These are phyloP conservation scores for Rhipidura dahli DNA, from an alignment of 2,113 vertebrate species.

Conservation along the genomic window DNA sequence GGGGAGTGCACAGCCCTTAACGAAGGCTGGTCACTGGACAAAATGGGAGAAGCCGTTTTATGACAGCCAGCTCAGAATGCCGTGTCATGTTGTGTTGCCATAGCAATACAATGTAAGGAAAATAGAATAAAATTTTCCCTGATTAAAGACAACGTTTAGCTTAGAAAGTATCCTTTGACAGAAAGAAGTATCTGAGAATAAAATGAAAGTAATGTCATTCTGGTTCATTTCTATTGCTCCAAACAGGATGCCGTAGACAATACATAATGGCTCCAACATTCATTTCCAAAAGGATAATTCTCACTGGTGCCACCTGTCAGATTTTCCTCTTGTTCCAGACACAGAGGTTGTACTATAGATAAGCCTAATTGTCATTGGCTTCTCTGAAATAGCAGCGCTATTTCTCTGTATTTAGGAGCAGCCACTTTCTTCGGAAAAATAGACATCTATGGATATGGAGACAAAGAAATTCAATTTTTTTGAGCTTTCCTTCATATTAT, in stretches of 20 bases:
- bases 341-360: background rate
- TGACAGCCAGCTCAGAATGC: background rate
- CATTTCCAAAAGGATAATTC: slow-evolving; percentile 5
- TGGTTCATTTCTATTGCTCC: background rate
- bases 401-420: background rate
- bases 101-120: background rate
- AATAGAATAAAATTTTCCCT: background rate
- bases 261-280: background rate
- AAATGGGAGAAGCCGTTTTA: background rate
- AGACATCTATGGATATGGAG: background rate
- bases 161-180: slow-evolving; percentile 17
- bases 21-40: background rate
- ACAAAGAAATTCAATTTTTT: background rate
- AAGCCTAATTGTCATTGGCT: background rate
- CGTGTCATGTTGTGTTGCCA: background rate
- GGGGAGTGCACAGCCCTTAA: background rate
- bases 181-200: slow-evolving; percentile 1
- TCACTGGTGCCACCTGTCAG: background rate
- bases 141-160: slow-evolving; percentile 10
- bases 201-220: background rate
- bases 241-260: background rate
- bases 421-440: background rate
- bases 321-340: slow-evolving; percentile 29
- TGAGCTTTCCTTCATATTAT: background rate
- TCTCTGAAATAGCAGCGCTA: background rate